Conservation (phyloP, 2,888 invertebrate genomes). For the Latrodectus hesperus region DNA sequence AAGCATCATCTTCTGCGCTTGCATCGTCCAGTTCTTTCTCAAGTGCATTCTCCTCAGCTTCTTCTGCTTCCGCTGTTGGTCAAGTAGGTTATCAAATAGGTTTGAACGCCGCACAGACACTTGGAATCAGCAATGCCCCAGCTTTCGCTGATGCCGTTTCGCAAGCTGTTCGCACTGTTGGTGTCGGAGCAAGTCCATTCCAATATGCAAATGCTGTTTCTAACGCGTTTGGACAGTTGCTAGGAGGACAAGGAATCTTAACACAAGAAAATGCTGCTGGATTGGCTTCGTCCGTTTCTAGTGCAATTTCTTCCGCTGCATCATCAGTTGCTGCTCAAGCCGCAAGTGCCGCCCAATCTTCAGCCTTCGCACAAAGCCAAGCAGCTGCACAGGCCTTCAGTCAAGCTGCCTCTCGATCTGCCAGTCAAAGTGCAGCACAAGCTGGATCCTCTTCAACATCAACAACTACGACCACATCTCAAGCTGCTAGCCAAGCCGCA, state of each 20-base stretch:
- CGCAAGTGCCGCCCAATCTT: not conserved
- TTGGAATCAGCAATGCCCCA: not conserved
- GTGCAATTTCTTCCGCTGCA: not conserved
- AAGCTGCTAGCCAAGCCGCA: conserved; percentile 8
- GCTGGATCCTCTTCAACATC: not conserved
- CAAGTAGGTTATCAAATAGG: not conserved
- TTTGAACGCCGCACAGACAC: not conserved
- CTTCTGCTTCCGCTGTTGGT: not conserved
- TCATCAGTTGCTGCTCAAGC: conserved; percentile 2
- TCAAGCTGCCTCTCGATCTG: not conserved
- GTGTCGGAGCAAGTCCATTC: conserved; percentile 4
- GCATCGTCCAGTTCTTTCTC: conserved; percentile 18
- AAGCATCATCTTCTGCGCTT: not conserved
- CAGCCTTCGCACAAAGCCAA: not conserved
- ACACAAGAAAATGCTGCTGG: conserved; percentile 11
- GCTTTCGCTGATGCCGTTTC: conserved; percentile 6
- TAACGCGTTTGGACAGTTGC: conserved; percentile 3
- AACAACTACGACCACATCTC: conserved; percentile 6
- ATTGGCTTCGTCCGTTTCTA: conserved; percentile 3
- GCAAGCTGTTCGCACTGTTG: conserved; percentile 2
- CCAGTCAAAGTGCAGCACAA: not conserved
- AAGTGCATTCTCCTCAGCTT: conserved; percentile 6
- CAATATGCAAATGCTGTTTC: conserved; percentile 18
- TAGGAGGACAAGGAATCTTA: not conserved
- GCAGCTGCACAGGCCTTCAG: not conserved